phyloP scores from a whole-genome alignment of 2,113 vertebrate species.

The Phoxinus phoxinus region DNA sequence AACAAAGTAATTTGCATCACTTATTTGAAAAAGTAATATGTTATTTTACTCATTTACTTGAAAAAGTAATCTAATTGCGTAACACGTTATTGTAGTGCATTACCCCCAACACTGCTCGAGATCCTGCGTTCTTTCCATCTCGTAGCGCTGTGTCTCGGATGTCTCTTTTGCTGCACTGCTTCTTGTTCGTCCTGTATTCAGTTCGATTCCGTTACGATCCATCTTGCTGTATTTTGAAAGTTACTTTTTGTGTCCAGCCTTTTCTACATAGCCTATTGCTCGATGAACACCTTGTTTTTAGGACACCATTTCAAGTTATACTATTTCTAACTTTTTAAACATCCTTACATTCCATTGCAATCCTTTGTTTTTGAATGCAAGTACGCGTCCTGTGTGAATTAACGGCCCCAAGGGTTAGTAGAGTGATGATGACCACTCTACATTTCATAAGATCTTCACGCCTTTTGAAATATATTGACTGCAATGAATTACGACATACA shows the following conservation, averaged over 20 bases:
- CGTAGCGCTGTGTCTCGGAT: background rate
- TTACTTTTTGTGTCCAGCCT: background rate
- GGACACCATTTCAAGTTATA: background rate
- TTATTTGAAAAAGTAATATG: too few relatives aligned
- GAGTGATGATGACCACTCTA: background rate
- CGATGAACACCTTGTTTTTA: background rate
- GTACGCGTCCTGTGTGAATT: background rate
- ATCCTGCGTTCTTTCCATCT: background rate
- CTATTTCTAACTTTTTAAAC: background rate
- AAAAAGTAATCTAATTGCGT: too few relatives aligned
- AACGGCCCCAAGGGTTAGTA: background rate
- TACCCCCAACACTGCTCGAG: background rate
- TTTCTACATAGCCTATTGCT: background rate
- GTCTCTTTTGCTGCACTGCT: background rate
- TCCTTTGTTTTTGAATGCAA: background rate
- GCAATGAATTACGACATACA: background rate
- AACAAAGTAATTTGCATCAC: too few relatives aligned
- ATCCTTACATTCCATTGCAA: background rate
- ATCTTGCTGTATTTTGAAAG: background rate
- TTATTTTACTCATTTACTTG: too few relatives aligned
- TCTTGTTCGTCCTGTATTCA: background rate
- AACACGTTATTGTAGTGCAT: too few relatives aligned
- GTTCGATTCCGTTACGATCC: background rate
- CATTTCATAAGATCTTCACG: background rate
- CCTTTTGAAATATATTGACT: background rate